Evolutionary conservation across 2,113 vertebrate species (phyloP).

Genomic region (Hypocryptadius cinnamomeus): DNA sequence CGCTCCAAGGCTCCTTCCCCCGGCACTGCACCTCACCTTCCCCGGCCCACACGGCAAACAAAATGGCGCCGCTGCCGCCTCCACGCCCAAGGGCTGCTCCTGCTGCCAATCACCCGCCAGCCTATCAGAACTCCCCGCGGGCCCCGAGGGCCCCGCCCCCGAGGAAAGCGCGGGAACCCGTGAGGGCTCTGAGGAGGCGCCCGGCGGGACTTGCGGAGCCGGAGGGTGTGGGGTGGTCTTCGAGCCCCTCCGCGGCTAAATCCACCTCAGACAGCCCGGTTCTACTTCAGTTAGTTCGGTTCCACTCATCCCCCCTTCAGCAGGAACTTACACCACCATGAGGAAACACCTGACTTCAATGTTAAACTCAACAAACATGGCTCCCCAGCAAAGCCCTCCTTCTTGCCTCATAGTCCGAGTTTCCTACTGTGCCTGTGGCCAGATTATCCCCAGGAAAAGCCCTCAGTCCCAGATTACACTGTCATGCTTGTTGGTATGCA

Average conservation of each 20-base stretch:
- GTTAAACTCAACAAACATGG: background rate
- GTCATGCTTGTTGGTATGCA: background rate
- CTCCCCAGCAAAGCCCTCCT: background rate
- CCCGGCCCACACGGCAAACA: background rate
- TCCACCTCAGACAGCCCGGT: no score
- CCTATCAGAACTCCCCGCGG: background rate
- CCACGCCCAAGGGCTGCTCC: background rate
- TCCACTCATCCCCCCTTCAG: no score
- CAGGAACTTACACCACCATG: background rate
- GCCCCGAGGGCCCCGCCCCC: accelerated
- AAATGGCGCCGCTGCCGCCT: background rate
- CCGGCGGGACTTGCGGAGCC: accelerated
- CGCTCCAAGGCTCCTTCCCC: background rate
- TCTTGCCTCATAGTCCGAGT: accelerated
- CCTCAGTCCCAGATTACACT: background rate
- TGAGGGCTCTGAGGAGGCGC: background rate
- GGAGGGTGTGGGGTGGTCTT: accelerated
- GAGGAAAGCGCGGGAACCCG: accelerated
- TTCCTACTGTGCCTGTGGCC: background rate
- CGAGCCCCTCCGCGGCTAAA: no score
- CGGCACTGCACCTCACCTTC: accelerated
- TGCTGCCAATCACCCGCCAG: background rate
- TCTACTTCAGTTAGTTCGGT: background rate
- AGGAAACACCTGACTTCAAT: background rate
- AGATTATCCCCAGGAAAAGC: background rate